Evolutionary conservation across 2,888 invertebrate species (phyloP).

Genomic region (Thelaira solivaga): DNA sequence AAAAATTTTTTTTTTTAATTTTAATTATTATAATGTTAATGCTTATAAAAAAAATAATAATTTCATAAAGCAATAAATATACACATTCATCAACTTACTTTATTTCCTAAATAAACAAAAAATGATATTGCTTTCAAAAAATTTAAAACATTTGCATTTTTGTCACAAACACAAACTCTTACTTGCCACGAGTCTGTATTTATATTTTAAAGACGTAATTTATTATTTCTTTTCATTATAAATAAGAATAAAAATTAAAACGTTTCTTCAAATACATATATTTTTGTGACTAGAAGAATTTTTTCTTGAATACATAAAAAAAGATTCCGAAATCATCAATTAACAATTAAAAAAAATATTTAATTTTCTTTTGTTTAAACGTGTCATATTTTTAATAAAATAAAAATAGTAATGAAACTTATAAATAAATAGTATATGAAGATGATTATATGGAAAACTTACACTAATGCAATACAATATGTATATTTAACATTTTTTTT

Average conservation of each 20-base stretch:
- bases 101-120: constrained; percentile 1
- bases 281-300: constrained; percentile 6
- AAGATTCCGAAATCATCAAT: too few species aligned
- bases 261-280: background rate
- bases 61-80: background rate
- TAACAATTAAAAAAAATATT: background rate
- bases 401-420: constrained; percentile 45
- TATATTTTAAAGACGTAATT: background rate
- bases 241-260: background rate
- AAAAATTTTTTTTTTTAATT: background rate
- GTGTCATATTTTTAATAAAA: constrained; percentile 43
- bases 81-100: constrained; percentile 19
- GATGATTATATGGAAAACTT: constrained; percentile 55
- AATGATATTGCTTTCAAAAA: background rate
- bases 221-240: background rate
- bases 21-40: background rate
- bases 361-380: constrained; percentile 11
- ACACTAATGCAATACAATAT: constrained; percentile 57
- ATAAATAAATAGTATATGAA: constrained; percentile 51
- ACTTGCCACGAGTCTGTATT: constrained; percentile 3
- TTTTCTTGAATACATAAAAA: background rate
- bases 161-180: background rate
- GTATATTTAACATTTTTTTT: constrained; percentile 37
- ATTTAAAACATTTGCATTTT: background rate
- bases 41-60: background rate